phyloP scores from a whole-genome alignment of 2,797 vertebrate genomes.

The Rhynchonycteris naso region DNA sequence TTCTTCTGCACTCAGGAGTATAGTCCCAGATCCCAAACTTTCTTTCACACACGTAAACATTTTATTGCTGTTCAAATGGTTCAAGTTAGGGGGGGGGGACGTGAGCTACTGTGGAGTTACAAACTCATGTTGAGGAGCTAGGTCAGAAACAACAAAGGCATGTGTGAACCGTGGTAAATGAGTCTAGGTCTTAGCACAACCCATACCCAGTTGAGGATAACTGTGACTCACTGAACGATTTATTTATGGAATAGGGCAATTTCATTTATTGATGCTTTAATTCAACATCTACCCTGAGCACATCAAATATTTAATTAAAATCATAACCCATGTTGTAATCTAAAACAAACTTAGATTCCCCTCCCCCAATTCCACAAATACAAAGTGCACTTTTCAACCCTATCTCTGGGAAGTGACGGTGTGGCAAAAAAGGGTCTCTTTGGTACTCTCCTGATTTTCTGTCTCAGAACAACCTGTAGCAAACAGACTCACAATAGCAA shows the following conservation, averaged over 20 bases:
- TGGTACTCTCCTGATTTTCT: not conserved
- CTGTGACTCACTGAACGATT: not conserved
- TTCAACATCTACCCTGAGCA: conserved; percentile 8
- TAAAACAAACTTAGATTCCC: conserved; percentile 1
- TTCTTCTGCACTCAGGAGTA: conserved; percentile 68
- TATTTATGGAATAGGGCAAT: conserved; percentile 66
- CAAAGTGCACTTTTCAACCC: not conserved
- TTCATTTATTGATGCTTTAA: conserved; percentile 59
- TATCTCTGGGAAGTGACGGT: not conserved
- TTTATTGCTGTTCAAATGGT: conserved; percentile 75
- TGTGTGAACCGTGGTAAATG: not conserved
- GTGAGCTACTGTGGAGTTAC: conserved; percentile 49
- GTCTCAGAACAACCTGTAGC: not conserved
- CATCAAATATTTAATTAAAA: conserved; percentile 58
- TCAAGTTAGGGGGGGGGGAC: not conserved
- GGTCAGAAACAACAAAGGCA: conserved; percentile 25
- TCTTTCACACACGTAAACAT: not conserved
- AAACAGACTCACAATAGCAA: conserved; percentile 12
- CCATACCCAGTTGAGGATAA: not conserved
- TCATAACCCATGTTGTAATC: not conserved
- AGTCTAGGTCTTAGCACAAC: not conserved
- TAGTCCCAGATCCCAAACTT: conserved; percentile 58
- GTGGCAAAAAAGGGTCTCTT: not conserved
- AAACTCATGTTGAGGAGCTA: conserved; percentile 44
- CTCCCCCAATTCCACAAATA: not conserved